Percentiles rank a stretch among this genome's conserved stretches.
Evolutionary conservation across 37 sponge, comb jelly and placozoan species (phyloP).

Genomic region (Diacarnus erythraeanus): DNA sequence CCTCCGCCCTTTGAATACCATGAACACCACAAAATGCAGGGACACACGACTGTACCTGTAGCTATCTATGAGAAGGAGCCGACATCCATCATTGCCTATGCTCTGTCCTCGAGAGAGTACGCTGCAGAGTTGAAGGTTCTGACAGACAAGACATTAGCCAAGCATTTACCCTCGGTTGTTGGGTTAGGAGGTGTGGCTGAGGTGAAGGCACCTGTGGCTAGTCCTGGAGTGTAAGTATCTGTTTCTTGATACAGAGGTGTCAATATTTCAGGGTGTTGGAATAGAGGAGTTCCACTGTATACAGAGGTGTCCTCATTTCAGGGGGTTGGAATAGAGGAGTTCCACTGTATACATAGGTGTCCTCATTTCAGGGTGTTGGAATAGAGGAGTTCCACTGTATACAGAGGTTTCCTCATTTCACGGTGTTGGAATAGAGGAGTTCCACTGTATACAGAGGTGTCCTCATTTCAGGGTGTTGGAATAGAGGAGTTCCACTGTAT

Average conservation of each 20-base stretch:
- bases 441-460: too few species aligned
- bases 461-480: too few species aligned
- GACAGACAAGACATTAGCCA: conserved; percentile 18
- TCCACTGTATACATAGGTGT: too few species aligned
- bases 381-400: too few species aligned
- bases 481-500: too few species aligned
- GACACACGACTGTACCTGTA: conserved; percentile 47
- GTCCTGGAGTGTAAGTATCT: conserved; percentile 17
- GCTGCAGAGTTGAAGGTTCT: conserved; percentile 22
- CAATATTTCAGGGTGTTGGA: background rate
- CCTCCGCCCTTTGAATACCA: conserved; percentile 31
- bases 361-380: too few species aligned
- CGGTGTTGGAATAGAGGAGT: too few species aligned
- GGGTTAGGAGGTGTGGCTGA: background rate
- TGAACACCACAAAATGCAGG: conserved; percentile 47
- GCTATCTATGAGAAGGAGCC: conserved; percentile 95
- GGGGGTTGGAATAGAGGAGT: background rate
- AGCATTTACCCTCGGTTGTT: background rate
- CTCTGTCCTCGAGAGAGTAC: conserved; percentile 84
- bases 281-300: background rate
- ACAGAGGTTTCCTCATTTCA: too few species aligned
- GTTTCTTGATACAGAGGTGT: background rate
- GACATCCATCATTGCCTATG: conserved; percentile 94
- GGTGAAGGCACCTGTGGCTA: background rate
- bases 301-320: too few species aligned